Conservation (phyloP, 1,140 invertebrate species). For the Papilio polyxenes region DNA sequence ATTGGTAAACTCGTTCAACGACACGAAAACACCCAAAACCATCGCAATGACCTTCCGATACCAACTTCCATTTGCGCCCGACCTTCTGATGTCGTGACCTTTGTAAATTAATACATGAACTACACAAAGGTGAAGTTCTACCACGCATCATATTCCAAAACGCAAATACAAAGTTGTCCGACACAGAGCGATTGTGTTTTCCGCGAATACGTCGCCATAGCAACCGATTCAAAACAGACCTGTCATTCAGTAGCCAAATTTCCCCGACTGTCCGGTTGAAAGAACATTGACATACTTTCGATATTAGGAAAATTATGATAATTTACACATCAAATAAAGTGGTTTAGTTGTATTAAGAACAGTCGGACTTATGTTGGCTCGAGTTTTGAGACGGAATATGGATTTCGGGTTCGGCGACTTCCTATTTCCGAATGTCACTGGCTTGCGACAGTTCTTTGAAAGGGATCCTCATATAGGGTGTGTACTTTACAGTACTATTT, state of each 20-base stretch:
- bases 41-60: conserved; percentile 34
- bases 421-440: conserved; percentile 65
- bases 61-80: conserved; percentile 15
- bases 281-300: conserved; percentile 57
- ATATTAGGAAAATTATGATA: conserved; percentile 53
- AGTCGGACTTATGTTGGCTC: conserved; percentile 52
- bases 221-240: conserved; percentile 64
- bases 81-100: conserved; percentile 19
- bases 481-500: conserved; percentile 42
- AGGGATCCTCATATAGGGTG: conserved; percentile 67
- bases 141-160: conserved; percentile 12
- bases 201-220: conserved; percentile 63
- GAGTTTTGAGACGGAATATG: conserved; percentile 60
- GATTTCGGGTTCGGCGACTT: conserved; percentile 72
- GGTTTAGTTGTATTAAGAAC: conserved; percentile 43
- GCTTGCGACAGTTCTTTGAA: conserved; percentile 64
- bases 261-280: conserved; percentile 52
- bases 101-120: neutral
- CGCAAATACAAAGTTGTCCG: conserved; percentile 29
- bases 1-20: conserved; percentile 38
- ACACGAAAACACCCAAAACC: conserved; percentile 33
- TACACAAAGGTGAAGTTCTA: conserved; percentile 3
- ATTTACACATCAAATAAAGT: conserved; percentile 43
- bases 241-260: conserved; percentile 65
- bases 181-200: conserved; percentile 48